phyloP scores from a whole-genome alignment of 2,888 invertebrate genomes.

The Lordiphosa andalusiaca region DNA sequence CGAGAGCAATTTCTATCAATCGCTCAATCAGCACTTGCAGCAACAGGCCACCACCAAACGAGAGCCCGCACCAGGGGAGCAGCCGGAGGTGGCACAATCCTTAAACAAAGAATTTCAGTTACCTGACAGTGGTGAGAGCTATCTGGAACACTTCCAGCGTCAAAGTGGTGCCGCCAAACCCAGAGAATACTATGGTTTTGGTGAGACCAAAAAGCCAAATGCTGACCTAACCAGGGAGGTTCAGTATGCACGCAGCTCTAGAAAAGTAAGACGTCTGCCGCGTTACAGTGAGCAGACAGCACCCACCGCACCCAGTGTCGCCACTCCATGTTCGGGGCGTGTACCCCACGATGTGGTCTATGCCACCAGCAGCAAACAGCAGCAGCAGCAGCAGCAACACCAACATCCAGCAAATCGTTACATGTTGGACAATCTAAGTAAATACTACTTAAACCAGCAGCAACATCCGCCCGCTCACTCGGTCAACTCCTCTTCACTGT shows the following conservation, averaged over 20 bases:
- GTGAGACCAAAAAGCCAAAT: constrained; percentile 40
- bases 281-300: constrained; percentile 2
- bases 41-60: constrained; percentile 33
- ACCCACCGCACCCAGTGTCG: constrained; percentile 11
- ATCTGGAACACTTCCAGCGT: constrained; percentile 77
- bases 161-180: constrained; percentile 38
- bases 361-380: constrained; percentile 53
- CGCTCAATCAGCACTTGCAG: constrained; percentile 74
- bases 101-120: not conserved
- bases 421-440: constrained; percentile 77
- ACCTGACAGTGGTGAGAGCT: constrained; percentile 66
- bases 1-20: constrained; percentile 77
- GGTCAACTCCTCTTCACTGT: constrained; percentile 75
- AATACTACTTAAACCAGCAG: constrained; percentile 77
- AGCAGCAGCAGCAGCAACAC: constrained; percentile 11
- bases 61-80: not conserved
- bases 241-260: constrained; percentile 47
- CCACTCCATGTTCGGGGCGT: constrained; percentile 22
- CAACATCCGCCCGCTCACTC: constrained; percentile 72
- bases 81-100: constrained; percentile 13
- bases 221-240: constrained; percentile 59
- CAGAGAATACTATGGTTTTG: constrained; percentile 57
- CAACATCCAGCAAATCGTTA: constrained; percentile 59
- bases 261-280: not conserved
- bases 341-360: constrained; percentile 46